Evolutionary conservation across 2,888 invertebrate species (phyloP).

Genomic region (Microplitis deprimator): DNA sequence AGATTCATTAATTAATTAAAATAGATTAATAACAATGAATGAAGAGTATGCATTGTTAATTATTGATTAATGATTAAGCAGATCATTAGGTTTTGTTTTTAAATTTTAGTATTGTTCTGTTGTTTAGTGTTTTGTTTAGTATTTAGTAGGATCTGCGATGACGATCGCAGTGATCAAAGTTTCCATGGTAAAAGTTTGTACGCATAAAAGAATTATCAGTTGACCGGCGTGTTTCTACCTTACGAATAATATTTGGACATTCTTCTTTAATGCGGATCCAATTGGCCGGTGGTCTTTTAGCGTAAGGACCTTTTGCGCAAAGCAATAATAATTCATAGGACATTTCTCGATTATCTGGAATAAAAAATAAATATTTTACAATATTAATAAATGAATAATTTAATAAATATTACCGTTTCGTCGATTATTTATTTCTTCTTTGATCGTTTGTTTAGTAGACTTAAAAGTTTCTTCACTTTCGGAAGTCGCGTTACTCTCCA

Average conservation of each 20-base stretch:
- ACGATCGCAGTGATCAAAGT: constrained; percentile 34
- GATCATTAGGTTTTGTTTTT: constrained; percentile 4
- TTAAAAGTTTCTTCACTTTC: constrained; percentile 66
- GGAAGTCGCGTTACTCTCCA: constrained; percentile 62
- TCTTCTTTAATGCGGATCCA: constrained; percentile 74
- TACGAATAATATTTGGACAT: constrained; percentile 73
- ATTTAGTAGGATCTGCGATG: constrained; percentile 32
- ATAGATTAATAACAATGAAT: not conserved
- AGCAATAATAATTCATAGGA: constrained; percentile 73
- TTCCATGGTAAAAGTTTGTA: constrained; percentile 45
- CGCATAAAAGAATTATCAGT: constrained; percentile 51
- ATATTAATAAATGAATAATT: not conserved
- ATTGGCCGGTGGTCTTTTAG: constrained; percentile 73
- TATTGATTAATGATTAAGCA: not conserved
- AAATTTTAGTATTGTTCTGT: not conserved
- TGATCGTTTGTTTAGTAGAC: not conserved
- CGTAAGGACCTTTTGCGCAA: constrained; percentile 74
- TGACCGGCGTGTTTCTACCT: constrained; percentile 68
- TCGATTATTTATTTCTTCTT: constrained; percentile 26
- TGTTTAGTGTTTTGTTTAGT: not conserved
- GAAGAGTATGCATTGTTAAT: not conserved
- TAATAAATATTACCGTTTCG: constrained; percentile 22
- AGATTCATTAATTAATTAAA: not conserved
- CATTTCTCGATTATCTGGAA: constrained; percentile 63
- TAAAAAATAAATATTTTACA: constrained; percentile 43